phyloP scores from a whole-genome alignment of 92 coral and sea anemone species.

The Meandrina meandrites region DNA sequence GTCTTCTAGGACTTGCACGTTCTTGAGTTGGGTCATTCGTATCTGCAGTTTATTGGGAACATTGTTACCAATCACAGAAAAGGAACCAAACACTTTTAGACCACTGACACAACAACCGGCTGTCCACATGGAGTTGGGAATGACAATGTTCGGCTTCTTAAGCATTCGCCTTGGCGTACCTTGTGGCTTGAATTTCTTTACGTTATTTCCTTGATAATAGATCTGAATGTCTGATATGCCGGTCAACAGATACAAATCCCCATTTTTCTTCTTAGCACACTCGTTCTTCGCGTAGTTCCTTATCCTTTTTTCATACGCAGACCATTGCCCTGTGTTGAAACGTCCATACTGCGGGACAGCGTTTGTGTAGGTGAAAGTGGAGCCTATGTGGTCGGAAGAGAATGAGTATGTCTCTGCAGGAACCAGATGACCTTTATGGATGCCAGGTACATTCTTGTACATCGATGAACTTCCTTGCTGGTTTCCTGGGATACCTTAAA shows the following conservation, averaged over 20 bases:
- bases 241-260: slow-evolving; percentile 20
- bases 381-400: neutral
- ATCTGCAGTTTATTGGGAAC: neutral
- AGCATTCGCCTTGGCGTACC: neutral
- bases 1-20: no score
- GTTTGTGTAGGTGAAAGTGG: slow-evolving; percentile 37
- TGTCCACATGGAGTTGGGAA: slow-evolving; percentile 47
- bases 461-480: neutral
- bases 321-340: slow-evolving; percentile 32
- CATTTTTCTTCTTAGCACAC: neutral
- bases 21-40: no score
- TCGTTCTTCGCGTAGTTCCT: neutral
- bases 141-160: neutral
- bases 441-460: neutral
- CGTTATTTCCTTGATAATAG: neutral
- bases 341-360: slow-evolving; percentile 33
- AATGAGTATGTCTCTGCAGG: slow-evolving; percentile 35
- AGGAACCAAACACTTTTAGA: neutral
- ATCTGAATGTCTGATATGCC: slow-evolving; percentile 21
- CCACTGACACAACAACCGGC: slow-evolving; percentile 22
- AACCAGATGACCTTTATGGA: slow-evolving; percentile 38
- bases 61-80: slow-evolving; percentile 37
- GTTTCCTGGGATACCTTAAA: neutral
- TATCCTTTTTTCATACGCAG: neutral
- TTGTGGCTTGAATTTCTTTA: neutral